Evolutionary conservation across 2,888 invertebrate genomes (phyloP).

Genomic region (Hedychridium roseum): DNA sequence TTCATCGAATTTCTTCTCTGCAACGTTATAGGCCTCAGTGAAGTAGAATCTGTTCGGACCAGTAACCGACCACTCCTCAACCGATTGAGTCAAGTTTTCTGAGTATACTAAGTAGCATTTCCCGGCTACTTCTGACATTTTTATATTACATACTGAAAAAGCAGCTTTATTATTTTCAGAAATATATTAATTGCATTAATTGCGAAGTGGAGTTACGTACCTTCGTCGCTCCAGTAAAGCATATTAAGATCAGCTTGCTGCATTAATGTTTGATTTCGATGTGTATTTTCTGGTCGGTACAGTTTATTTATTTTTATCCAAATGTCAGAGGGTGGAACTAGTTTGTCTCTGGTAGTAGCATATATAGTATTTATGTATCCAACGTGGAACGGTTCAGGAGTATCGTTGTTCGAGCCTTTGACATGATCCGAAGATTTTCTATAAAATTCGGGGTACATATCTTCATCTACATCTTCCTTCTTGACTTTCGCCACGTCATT

Average conservation of each 20-base stretch:
- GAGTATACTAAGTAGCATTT: conserved; percentile 75
- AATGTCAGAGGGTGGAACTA: conserved; percentile 70
- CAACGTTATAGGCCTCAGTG: conserved; percentile 71
- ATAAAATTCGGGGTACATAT: conserved; percentile 82
- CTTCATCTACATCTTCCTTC: conserved; percentile 71
- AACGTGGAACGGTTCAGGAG: conserved; percentile 79
- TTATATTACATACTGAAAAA: conserved; percentile 65
- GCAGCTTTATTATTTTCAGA: conserved; percentile 1
- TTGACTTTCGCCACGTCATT: conserved; percentile 26
- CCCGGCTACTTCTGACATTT: conserved; percentile 71
- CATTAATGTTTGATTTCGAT: conserved; percentile 66
- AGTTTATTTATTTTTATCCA: conserved; percentile 74
- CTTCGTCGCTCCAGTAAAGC: conserved; percentile 81
- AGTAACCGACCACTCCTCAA: conserved; percentile 69
- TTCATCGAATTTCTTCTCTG: conserved; percentile 68
- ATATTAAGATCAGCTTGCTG: conserved; percentile 76
- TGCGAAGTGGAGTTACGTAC: conserved; percentile 55
- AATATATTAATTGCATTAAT: conserved; percentile 1
- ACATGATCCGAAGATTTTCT: conserved; percentile 75
- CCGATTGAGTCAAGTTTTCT: conserved; percentile 67
- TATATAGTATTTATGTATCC: conserved; percentile 74
- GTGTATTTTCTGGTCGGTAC: conserved; percentile 80
- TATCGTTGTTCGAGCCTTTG: conserved; percentile 77
- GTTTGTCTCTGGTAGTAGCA: conserved; percentile 66
- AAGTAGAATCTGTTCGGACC: conserved; percentile 82